Evolutionary conservation across 1,140 invertebrate genomes (phyloP).

Genomic region (Potamilus streckersoni): DNA sequence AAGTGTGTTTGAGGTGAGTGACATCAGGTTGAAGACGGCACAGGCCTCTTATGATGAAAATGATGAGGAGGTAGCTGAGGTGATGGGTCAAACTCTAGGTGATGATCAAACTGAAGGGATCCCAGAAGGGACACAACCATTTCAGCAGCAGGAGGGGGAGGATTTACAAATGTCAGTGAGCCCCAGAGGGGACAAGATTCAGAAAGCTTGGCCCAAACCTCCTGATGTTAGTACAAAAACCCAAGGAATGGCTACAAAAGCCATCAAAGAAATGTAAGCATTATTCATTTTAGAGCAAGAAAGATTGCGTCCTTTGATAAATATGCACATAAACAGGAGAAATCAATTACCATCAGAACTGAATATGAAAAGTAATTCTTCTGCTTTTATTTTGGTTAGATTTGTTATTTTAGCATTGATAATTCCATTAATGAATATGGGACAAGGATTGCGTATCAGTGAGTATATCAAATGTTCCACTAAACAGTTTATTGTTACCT

Average conservation of each 20-base stretch:
- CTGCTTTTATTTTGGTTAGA: no score
- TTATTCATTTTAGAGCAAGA: no score
- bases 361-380: no score
- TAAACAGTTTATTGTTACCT: no score
- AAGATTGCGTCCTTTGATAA: no score
- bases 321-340: no score
- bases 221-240: slow-evolving; percentile 52
- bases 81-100: slow-evolving; percentile 43
- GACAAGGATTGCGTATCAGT: no score
- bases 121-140: slow-evolving; percentile 38
- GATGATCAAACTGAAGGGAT: slow-evolving; percentile 32
- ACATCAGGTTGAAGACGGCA: slow-evolving; percentile 69
- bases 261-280: no score
- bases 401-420: no score
- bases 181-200: slow-evolving; percentile 30
- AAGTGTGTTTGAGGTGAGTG: slow-evolving; percentile 79
- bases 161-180: not conserved
- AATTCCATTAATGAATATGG: no score
- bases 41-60: slow-evolving; percentile 57
- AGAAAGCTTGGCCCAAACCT: slow-evolving; percentile 56
- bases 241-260: not conserved
- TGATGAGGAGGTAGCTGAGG: slow-evolving; percentile 63
- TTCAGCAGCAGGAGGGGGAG: slow-evolving; percentile 32
- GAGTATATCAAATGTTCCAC: no score
- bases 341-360: no score